Base-by-base conservation (phyloP, 1,140 invertebrate species). In the Condylostylus longicornis region DNA sequence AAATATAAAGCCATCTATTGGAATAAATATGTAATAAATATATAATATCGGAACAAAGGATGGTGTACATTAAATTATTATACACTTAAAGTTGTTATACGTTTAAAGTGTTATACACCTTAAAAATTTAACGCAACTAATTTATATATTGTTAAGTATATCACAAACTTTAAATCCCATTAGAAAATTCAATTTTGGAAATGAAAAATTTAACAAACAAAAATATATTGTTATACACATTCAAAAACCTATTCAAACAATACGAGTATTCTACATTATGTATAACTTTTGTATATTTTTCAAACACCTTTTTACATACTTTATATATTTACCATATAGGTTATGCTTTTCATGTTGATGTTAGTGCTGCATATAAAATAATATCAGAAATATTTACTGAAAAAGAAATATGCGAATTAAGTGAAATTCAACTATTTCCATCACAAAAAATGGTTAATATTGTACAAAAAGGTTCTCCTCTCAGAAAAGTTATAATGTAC, bases 281-380 rank as follows among this genome's bases (percentile, higher is more conserved):
- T 33, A 6, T 42, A 18, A 34, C 1, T 38, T 9, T 21, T 9
- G 15, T 5, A 4, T 15, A 2, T 7, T 1, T 23, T 13, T 4
- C 8, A 0, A 12, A 18, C 1, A n/a, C 7, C 7, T n/a, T 8
- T 7, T 19, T 3, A 10, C n/a, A 15, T 33, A 12, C 12, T 4
- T 3, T 17, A 4, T 17, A 17, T 8, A n/a, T 25, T n/a, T n/a
- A 9, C 23, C 23, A 0, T 3, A 28, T 35, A 51, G 71, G 69
- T 0, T 76, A 70, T 45, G 75, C 73, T 2, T 75, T 72, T 51
- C 70, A 75, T 34, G 62, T 73, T 1, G 74, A 77, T 47, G 65
- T 66, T 5, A 64, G 69, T 3, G 66, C 65, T 2, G 72, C 68
- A 1, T 77, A 76, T 47, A 67, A 69, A 37, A 67, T 74, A 5